Percentiles rank a stretch among this genome's conserved stretches.
phyloP scores from a whole-genome alignment of 2,113 vertebrate genomes.

The Menidia beryllina region DNA sequence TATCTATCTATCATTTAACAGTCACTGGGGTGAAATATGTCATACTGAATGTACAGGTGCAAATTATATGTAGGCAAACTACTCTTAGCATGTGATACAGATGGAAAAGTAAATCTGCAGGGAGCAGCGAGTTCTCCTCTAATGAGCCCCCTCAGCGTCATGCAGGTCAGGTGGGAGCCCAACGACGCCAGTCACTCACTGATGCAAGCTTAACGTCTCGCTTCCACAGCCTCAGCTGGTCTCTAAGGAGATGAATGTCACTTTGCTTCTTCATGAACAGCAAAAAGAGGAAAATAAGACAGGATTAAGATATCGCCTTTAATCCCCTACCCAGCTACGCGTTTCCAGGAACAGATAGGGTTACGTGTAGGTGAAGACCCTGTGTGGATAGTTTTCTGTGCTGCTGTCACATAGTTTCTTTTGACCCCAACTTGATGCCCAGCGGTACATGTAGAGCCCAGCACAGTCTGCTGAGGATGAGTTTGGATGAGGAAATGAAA shows the following conservation, averaged over 20 bases:
- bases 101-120: conserved; percentile 14
- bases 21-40: no score
- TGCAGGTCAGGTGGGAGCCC: conserved; percentile 39
- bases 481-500: conserved; percentile 6
- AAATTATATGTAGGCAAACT: neutral
- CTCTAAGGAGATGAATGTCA: conserved; percentile 49
- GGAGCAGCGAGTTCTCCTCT: conserved; percentile 30
- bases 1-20: no score
- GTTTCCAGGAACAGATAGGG: conserved; percentile 5
- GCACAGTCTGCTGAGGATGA: neutral
- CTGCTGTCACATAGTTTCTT: neutral
- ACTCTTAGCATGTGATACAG: conserved; percentile 13
- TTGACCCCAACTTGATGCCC: neutral
- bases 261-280: conserved; percentile 18
- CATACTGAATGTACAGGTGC: neutral
- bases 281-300: conserved; percentile 17
- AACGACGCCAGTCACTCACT: conserved; percentile 20
- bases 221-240: conserved; percentile 13
- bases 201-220: conserved; percentile 36
- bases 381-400: neutral
- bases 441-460: neutral
- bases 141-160: conserved; percentile 50
- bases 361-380: conserved; percentile 6
- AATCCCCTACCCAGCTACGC: conserved; percentile 23
- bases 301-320: conserved; percentile 60